Evolutionary conservation across 1,140 invertebrate species (phyloP).

Genomic region (Musca domestica): DNA sequence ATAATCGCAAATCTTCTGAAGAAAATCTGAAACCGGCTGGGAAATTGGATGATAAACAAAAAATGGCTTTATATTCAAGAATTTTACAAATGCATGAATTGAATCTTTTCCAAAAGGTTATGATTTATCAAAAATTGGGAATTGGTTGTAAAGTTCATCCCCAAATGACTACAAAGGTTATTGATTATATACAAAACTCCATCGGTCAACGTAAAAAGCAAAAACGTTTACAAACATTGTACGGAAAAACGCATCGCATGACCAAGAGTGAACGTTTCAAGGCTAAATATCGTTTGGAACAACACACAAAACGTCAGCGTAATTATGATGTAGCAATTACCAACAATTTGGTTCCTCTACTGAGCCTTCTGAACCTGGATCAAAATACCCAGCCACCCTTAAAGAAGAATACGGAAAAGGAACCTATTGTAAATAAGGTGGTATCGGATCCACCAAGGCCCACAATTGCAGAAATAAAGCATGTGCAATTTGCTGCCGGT

Average conservation of each 20-base stretch:
- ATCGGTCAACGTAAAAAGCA: neutral
- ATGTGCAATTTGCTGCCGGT: constrained; percentile 63
- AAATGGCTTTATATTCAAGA: constrained; percentile 31
- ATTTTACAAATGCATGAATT: constrained; percentile 47
- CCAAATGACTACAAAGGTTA: neutral
- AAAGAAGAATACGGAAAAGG: neutral
- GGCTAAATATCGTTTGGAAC: constrained; percentile 40
- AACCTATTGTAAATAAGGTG: neutral
- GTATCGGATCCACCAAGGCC: constrained; percentile 26
- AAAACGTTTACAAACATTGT: constrained; percentile 24
- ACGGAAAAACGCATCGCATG: constrained; percentile 27
- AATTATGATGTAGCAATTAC: constrained; percentile 31
- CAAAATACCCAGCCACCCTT: constrained; percentile 1
- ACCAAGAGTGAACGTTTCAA: constrained; percentile 40
- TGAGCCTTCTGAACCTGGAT: constrained; percentile 38
- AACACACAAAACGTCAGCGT: constrained; percentile 27
- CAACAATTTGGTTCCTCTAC: constrained; percentile 37
- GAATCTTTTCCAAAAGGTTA: constrained; percentile 44
- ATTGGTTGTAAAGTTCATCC: constrained; percentile 34
- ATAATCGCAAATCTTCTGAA: constrained; percentile 1
- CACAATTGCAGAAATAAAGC: constrained; percentile 48
- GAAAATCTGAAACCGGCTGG: neutral
- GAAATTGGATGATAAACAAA: constrained; percentile 20
- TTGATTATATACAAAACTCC: neutral
- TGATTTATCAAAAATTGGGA: constrained; percentile 42